Percentiles rank a stretch among this genome's conserved stretches.
These are phyloP conservation scores for Alosa sapidissima DNA, from an alignment of 2,797 vertebrate species.

Conservation along the genomic window DNA sequence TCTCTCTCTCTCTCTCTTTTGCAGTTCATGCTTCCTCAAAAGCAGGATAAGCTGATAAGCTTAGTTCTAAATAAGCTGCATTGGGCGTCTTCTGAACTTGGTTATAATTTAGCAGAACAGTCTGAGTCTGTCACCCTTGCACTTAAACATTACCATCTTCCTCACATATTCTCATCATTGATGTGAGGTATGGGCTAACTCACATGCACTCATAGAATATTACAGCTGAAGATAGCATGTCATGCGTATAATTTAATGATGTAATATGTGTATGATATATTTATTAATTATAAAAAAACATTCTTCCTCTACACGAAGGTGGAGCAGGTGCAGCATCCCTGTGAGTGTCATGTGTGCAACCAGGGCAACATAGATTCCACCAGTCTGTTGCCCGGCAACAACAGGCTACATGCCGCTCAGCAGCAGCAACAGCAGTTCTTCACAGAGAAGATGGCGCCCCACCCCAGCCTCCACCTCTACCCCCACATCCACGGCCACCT, in stretches of 20 bases:
- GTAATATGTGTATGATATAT: neutral
- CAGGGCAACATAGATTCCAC: slow-evolving; percentile 80
- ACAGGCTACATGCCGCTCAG: slow-evolving; percentile 83
- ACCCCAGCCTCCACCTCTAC: slow-evolving; percentile 94
- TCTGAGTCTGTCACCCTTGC: neutral
- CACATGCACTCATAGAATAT: neutral
- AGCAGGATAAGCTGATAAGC: neutral
- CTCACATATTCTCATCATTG: neutral
- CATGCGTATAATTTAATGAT: neutral
- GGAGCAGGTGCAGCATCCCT: slow-evolving; percentile 84
- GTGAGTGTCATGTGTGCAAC: slow-evolving; percentile 96
- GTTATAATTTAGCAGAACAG: neutral
- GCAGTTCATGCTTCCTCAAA: neutral
- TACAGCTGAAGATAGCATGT: neutral
- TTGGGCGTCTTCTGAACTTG: neutral
- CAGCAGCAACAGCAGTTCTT: slow-evolving; percentile 82
- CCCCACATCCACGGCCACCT: slow-evolving; percentile 97
- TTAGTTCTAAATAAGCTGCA: neutral
- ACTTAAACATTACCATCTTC: neutral
- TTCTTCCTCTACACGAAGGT: slow-evolving; percentile 63
- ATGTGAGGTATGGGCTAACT: neutral
- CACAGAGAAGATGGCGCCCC: slow-evolving; percentile 85
- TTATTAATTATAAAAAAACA: slow-evolving; percentile 11
- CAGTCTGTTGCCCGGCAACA: slow-evolving; percentile 77
- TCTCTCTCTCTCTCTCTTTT: neutral